Base-by-base conservation (phyloP, 2,797 vertebrate genomes). In the Apogon talboti region DNA sequence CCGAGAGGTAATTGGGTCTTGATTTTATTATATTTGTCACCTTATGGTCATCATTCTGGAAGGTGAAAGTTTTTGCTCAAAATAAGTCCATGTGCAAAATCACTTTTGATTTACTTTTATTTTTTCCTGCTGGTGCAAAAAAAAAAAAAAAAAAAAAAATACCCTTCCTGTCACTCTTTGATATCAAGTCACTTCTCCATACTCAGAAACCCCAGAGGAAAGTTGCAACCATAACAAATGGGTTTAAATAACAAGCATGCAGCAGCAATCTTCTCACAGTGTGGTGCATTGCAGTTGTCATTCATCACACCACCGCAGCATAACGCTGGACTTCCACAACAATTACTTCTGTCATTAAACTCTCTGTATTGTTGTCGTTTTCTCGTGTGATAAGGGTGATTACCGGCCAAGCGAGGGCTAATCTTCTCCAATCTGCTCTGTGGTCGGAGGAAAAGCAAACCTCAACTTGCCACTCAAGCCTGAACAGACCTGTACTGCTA, bases 371-470 rank as follows among this genome's bases (percentile, higher is more conserved):
- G 85, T 88, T 88, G 87, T 85, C 60, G 68, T 85, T 91, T 86
- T 84, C 85, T 76, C 19, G 75, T 83, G 88, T 83, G 85, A 93
- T 92, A 91, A 88, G 87, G 79, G 61, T 73, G 87, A 92, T 91
- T 90, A 89, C 88, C 69, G 83, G 82, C 84, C 86, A 87, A 87
- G 80, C 68, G 66, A 62, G 67, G 75, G 56, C 85, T 92, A 88
- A 91, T 91, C 89, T 92, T 70, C 78, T 78, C 80, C 76, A 71
- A 89, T 92, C 91, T 86, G 85, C 84, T 81, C 67, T 82, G 89
- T 60, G 83, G 87, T 88, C 41, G 68, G 67, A 76, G 61, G 82
- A 71, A 84, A 90, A 78, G 76, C 53, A 81, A 89, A 85, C 83
- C 85, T 89, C 84, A 79, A 79, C 70, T 76, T 68, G 77, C 73